phyloP scores from a whole-genome alignment of 2,797 vertebrate species.

The Ctenopoma kingsleyae region DNA sequence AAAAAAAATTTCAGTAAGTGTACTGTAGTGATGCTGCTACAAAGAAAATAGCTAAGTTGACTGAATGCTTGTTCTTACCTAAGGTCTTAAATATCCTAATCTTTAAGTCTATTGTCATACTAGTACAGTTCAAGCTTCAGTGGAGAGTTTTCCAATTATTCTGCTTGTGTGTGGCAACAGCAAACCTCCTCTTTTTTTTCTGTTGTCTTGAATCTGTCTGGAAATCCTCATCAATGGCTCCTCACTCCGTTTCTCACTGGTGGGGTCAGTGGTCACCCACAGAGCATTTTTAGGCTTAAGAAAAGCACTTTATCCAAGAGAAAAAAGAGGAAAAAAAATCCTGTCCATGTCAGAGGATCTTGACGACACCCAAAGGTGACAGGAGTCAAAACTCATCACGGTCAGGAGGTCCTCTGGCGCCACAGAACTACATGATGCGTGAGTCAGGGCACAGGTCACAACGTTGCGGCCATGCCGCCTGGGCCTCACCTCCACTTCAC shows the following conservation, averaged over 20 bases:
- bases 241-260: slow-evolving; percentile 12
- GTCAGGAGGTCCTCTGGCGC: slow-evolving; percentile 85
- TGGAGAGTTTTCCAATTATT: slow-evolving; percentile 13
- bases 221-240: slow-evolving; percentile 13
- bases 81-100: slow-evolving; percentile 32
- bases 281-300: slow-evolving; percentile 74
- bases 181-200: slow-evolving; percentile 15
- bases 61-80: slow-evolving; percentile 44
- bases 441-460: slow-evolving; percentile 88
- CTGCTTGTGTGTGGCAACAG: slow-evolving; percentile 12
- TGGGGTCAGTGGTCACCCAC: slow-evolving; percentile 50
- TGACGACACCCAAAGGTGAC: slow-evolving; percentile 90
- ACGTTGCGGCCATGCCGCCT: slow-evolving; percentile 83
- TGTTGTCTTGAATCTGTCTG: slow-evolving; percentile 22
- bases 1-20: slow-evolving; percentile 7
- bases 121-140: neutral
- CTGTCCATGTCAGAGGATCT: slow-evolving; percentile 71
- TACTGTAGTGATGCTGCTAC: slow-evolving; percentile 9
- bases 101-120: slow-evolving; percentile 13
- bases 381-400: slow-evolving; percentile 92
- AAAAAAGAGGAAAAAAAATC: slow-evolving; percentile 23
- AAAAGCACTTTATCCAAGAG: slow-evolving; percentile 55
- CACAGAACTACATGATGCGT: slow-evolving; percentile 85
- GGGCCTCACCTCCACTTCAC: slow-evolving; percentile 85
- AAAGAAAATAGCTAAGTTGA: slow-evolving; percentile 51